Evolutionary conservation across 1,140 invertebrate genomes (phyloP).

Genomic region (Riptortus pedestris): DNA sequence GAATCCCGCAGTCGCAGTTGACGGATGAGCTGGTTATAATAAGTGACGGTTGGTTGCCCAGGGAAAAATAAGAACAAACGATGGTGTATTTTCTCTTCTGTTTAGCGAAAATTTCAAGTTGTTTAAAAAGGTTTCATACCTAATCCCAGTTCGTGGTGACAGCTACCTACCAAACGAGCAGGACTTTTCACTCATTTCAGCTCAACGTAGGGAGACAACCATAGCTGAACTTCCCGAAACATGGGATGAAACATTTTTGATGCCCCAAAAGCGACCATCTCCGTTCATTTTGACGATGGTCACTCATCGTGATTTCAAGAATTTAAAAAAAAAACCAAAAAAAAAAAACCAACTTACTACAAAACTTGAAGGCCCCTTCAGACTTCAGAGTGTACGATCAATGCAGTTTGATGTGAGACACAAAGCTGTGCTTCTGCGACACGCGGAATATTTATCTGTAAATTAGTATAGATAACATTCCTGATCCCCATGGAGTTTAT

Average conservation of each 20-base stretch:
- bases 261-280: constrained; percentile 8
- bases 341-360: no score
- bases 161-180: not conserved
- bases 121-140: constrained; percentile 6
- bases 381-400: no score
- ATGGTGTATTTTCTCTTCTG: not conserved
- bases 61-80: not conserved
- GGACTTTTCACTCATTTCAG: constrained; percentile 5
- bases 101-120: not conserved
- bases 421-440: no score
- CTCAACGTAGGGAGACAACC: not conserved
- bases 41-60: constrained; percentile 4
- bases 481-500: no score
- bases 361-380: no score
- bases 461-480: no score
- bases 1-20: not conserved
- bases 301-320: constrained; percentile 30
- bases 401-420: no score
- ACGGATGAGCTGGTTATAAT: not conserved
- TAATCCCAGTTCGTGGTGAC: not conserved
- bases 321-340: no score
- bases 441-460: no score
- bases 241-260: constrained; percentile 7
- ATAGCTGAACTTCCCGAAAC: not conserved
- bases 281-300: not conserved